Conservation (phyloP, 2,113 vertebrate species). For the Ellobius talpinus region DNA sequence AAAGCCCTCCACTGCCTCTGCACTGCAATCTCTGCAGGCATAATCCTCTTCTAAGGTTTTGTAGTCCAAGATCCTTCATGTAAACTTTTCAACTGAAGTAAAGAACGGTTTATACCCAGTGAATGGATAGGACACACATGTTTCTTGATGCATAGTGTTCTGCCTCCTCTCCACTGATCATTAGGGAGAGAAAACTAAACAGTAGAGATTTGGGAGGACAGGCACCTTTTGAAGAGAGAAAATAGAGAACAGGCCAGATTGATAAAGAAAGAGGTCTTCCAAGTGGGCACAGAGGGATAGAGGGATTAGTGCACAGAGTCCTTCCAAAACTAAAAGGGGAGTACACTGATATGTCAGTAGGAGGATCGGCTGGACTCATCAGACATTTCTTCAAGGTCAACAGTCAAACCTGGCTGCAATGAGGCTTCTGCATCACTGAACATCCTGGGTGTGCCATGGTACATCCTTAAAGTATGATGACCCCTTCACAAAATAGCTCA, state of each 20-base stretch:
- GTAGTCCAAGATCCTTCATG: not conserved
- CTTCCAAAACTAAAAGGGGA: not conserved
- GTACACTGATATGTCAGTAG: fast-evolving
- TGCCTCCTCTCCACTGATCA: not conserved
- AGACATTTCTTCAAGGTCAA: not conserved
- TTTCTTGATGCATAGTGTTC: not conserved
- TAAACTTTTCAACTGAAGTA: not conserved
- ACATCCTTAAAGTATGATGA: not conserved
- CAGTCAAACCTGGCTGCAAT: not conserved
- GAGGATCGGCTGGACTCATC: not conserved
- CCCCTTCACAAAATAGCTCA: not conserved
- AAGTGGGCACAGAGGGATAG: not conserved
- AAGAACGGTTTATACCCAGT: not conserved
- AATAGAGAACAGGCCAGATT: not conserved
- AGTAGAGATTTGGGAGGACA: not conserved
- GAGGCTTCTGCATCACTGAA: not conserved
- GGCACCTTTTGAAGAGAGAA: not conserved
- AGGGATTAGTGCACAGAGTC: not conserved
- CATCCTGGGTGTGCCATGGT: not conserved
- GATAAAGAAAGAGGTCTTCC: not conserved
- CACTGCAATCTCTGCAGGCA: not conserved
- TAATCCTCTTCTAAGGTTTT: not conserved
- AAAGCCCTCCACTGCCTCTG: not conserved
- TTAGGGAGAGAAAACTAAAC: not conserved
- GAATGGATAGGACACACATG: not conserved